A percentile compares a stretch with the other conserved stretches of the same genome.
Conservation (phyloP, 1,140 invertebrate species). For the Plutomurus gul region DNA sequence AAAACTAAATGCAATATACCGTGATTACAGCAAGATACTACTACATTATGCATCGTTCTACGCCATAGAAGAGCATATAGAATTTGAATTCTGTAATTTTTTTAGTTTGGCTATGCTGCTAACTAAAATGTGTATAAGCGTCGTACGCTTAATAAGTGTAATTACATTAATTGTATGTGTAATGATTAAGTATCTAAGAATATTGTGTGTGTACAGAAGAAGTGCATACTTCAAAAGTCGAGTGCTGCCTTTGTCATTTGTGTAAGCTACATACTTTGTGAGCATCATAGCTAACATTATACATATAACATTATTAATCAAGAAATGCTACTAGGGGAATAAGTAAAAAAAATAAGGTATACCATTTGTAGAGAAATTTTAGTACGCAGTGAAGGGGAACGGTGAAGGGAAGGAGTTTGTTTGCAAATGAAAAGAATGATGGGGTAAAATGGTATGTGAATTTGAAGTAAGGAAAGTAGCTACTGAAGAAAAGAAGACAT, state of each 20-base stretch:
- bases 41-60: too few relatives aligned
- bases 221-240: conserved; percentile 14
- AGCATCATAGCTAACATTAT: conserved; percentile 1
- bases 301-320: background rate
- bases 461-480: background rate
- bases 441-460: background rate
- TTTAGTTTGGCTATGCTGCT: conserved; percentile 22
- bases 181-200: background rate
- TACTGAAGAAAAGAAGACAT: conserved; percentile 7
- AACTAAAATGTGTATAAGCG: conserved; percentile 14
- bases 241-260: conserved; percentile 39
- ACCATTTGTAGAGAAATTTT: background rate
- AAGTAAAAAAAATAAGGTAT: background rate
- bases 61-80: too few relatives aligned
- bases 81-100: background rate
- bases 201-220: background rate
- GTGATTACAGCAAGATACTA: too few relatives aligned
- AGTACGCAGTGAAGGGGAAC: background rate
- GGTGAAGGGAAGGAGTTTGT: background rate
- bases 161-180: too few relatives aligned
- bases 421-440: too few relatives aligned
- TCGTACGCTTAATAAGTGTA: conserved; percentile 11
- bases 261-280: conserved; percentile 21
- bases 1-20: too few relatives aligned
- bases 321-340: background rate